phyloP scores from a whole-genome alignment of 1,140 invertebrate species.

The Zaprionus taronus region DNA sequence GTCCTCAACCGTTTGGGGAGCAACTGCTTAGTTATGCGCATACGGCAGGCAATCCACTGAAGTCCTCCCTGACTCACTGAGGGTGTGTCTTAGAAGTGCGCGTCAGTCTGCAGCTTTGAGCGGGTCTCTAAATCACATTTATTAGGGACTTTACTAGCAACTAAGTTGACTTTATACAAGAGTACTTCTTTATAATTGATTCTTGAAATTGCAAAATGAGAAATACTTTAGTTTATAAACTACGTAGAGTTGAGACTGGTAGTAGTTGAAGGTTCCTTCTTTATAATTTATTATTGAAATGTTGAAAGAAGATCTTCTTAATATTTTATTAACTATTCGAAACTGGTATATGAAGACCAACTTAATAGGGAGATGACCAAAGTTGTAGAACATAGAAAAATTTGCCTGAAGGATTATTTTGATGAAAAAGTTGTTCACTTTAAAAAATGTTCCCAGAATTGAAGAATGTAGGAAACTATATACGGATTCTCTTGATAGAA shows the following conservation, averaged over 20 bases:
- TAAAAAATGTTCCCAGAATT: too few relatives aligned
- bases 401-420: too few relatives aligned
- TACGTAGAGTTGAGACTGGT: too few relatives aligned
- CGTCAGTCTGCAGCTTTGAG: conserved; percentile 43
- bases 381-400: too few relatives aligned
- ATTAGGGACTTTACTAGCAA: not conserved
- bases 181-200: not conserved
- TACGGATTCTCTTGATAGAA: too few relatives aligned
- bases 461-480: too few relatives aligned
- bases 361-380: too few relatives aligned
- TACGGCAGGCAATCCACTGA: conserved; percentile 65
- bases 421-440: too few relatives aligned
- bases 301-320: not conserved
- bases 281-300: not conserved
- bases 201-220: not conserved
- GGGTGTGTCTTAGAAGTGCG: conserved; percentile 2
- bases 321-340: too few relatives aligned
- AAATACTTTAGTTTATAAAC: too few relatives aligned
- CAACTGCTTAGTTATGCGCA: conserved; percentile 74
- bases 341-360: too few relatives aligned
- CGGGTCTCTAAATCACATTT: not conserved
- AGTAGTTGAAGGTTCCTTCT: too few relatives aligned
- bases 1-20: conserved; percentile 45
- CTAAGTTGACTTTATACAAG: not conserved
- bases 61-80: not conserved